These are phyloP conservation scores for Tenthredo livida DNA, from an alignment of 2,888 invertebrate species.

Conservation along the genomic window DNA sequence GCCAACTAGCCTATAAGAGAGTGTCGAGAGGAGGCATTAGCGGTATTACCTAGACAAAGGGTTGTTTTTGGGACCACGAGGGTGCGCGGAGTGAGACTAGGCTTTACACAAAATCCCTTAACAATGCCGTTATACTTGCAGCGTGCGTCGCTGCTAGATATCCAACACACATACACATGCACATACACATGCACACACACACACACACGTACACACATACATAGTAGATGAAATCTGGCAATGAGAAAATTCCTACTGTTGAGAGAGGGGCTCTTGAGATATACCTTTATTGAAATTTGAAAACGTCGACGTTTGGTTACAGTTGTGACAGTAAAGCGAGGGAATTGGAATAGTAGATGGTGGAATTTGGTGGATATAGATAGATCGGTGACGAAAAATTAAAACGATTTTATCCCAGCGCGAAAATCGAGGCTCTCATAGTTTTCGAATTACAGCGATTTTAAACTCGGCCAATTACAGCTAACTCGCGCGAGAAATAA, in stretches of 20 bases:
- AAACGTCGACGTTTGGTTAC: neutral
- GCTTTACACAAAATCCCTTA: conserved; percentile 39
- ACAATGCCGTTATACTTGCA: conserved; percentile 41
- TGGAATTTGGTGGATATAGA: neutral
- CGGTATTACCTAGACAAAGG: conserved; percentile 53
- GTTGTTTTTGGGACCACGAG: conserved; percentile 52
- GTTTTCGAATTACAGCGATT: neutral
- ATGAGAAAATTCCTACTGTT: neutral
- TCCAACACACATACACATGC: neutral
- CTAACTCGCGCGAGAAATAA: neutral
- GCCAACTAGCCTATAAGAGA: conserved; percentile 17
- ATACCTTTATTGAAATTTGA: neutral
- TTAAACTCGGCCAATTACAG: neutral
- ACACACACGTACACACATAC: neutral
- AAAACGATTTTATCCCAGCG: neutral
- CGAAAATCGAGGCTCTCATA: neutral
- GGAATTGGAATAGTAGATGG: neutral
- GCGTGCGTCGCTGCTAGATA: conserved; percentile 12
- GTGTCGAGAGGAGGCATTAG: conserved; percentile 53
- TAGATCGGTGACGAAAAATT: neutral
- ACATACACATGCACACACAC: neutral
- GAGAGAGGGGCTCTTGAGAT: neutral
- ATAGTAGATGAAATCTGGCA: neutral
- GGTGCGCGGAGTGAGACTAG: conserved; percentile 28
- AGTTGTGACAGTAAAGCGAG: neutral